These are phyloP conservation scores for Lutraria lutraria DNA, from an alignment of 2,888 invertebrate species.

Conservation along the genomic window DNA sequence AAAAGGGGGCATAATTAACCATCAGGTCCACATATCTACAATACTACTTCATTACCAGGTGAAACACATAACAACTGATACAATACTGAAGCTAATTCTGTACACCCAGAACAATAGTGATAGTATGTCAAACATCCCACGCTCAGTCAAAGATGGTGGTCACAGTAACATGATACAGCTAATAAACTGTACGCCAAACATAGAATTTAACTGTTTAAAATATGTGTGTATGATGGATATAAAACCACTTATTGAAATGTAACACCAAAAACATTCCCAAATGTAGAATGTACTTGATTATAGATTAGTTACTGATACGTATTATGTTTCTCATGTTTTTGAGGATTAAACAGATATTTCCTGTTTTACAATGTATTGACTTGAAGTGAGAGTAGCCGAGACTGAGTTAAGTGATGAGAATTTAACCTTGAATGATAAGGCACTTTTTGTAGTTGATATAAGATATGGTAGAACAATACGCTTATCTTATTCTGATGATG, in stretches of 20 bases:
- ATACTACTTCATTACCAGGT: too few relatives aligned
- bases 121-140: background rate
- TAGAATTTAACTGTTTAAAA: background rate
- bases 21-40: too few relatives aligned
- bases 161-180: background rate
- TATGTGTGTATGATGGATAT: background rate
- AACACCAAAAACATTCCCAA: background rate
- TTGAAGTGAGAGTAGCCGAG: background rate
- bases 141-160: constrained; percentile 1
- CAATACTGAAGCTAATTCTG: background rate
- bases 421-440: constrained; percentile 7
- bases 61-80: background rate
- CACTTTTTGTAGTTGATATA: constrained; percentile 4
- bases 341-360: background rate
- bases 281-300: background rate
- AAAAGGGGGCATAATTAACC: too few relatives aligned
- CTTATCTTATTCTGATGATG: constrained; percentile 4
- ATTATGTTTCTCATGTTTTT: background rate
- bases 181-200: background rate
- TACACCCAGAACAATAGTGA: background rate
- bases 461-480: constrained; percentile 4
- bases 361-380: background rate
- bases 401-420: background rate
- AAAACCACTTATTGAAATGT: constrained; percentile 1
- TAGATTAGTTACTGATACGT: constrained; percentile 2